A percentile compares a stretch with the other conserved stretches of the same genome.
phyloP scores from a whole-genome alignment of 2,113 vertebrate genomes.

The Pseudorectes ferrugineus region DNA sequence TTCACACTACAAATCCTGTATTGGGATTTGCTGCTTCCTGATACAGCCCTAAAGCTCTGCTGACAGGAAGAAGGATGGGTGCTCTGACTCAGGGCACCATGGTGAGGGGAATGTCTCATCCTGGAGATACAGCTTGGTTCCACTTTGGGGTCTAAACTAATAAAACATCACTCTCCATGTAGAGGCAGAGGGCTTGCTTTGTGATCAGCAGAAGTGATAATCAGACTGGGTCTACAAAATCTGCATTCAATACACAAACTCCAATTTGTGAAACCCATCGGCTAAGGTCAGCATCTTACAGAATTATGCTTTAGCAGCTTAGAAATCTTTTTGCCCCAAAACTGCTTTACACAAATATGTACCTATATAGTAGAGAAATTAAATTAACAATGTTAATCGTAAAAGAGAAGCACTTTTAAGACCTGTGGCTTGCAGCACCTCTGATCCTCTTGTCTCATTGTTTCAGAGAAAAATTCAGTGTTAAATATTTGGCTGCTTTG shows the following conservation, averaged over 20 bases:
- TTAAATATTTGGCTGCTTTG: not conserved
- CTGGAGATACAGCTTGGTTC: not conserved
- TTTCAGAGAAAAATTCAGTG: not conserved
- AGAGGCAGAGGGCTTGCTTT: not conserved
- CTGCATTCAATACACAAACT: not conserved
- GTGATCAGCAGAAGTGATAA: not conserved
- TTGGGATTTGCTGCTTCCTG: not conserved
- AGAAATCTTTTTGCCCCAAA: not conserved
- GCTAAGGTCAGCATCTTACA: not conserved
- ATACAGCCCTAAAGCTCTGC: not conserved
- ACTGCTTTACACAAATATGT: not conserved
- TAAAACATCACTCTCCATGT: not conserved
- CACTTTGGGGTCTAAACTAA: not conserved
- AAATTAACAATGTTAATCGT: not conserved
- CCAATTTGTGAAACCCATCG: accelerated
- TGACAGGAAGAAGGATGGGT: not conserved
- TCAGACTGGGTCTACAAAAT: not conserved
- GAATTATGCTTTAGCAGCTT: not conserved
- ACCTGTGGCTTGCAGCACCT: not conserved
- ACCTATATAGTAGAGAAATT: not conserved
- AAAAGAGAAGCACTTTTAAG: not conserved
- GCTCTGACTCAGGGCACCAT: not conserved
- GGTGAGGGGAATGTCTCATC: not conserved
- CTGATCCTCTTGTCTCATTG: not conserved
- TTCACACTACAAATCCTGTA: not conserved